Evolutionary conservation across 2,888 invertebrate species (phyloP).

Genomic region (Drosophila diplacantha): DNA sequence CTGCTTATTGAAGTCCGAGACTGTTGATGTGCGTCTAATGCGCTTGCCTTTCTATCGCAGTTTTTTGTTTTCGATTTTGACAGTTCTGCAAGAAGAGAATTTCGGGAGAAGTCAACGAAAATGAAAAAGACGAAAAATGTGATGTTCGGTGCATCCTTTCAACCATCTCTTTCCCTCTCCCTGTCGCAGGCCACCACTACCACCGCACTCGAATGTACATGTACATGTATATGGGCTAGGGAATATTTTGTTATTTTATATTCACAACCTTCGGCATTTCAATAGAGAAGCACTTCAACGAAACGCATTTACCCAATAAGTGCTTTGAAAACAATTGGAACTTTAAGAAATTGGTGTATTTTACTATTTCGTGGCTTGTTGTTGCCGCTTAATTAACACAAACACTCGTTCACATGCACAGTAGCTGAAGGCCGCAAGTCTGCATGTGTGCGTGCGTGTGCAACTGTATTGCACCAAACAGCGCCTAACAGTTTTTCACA

Average conservation of each 20-base stretch:
- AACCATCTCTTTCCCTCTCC: not conserved
- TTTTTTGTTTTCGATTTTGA: not conserved
- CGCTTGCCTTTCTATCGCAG: not conserved
- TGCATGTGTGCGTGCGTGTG: constrained; percentile 12
- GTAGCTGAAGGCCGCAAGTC: constrained; percentile 8
- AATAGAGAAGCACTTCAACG: not conserved
- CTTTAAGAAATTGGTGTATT: not conserved
- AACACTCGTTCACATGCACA: constrained; percentile 3
- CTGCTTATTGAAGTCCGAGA: constrained; percentile 16
- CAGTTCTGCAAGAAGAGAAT: constrained; percentile 15
- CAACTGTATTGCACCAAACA: constrained; percentile 16
- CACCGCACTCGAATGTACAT: constrained; percentile 1
- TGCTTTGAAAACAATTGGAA: not conserved
- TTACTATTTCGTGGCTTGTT: constrained; percentile 35
- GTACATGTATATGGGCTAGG: constrained; percentile 11
- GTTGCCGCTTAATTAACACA: constrained; percentile 53
- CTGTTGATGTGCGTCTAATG: not conserved
- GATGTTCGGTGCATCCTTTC: not conserved
- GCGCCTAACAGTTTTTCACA: not conserved
- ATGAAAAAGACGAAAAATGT: not conserved
- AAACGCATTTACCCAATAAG: too few relatives aligned
- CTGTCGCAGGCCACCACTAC: constrained; percentile 5
- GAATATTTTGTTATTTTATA: constrained; percentile 16
- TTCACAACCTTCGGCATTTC: not conserved
- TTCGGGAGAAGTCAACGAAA: not conserved